Conservation (phyloP, 2,113 vertebrate species). For the Erythrolamprus reginae region DNA sequence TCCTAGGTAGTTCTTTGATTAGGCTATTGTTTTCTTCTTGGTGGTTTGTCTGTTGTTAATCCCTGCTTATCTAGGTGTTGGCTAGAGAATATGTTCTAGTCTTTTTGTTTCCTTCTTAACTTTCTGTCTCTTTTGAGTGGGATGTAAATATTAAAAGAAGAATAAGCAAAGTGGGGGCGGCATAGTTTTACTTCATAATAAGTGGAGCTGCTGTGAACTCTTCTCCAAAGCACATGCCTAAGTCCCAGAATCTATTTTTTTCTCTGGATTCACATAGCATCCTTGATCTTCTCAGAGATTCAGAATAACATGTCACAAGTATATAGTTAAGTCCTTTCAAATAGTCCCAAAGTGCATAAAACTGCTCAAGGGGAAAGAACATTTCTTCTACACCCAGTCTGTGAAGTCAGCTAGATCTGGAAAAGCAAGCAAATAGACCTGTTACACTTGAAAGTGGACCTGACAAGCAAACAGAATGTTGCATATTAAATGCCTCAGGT, state of each 20-base stretch:
- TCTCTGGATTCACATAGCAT: slow-evolving; percentile 49
- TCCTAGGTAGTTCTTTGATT: neutral
- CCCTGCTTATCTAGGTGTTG: neutral
- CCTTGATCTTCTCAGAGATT: slow-evolving; percentile 61
- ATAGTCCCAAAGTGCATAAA: slow-evolving; percentile 46
- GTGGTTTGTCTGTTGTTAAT: neutral
- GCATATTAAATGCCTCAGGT: neutral
- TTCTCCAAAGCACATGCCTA: slow-evolving; percentile 43
- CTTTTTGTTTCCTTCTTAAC: neutral
- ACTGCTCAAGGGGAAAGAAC: slow-evolving; percentile 49
- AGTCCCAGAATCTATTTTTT: slow-evolving; percentile 59
- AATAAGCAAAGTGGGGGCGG: slow-evolving; percentile 39
- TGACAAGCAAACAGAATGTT: neutral
- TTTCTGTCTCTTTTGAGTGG: neutral
- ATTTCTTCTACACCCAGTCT: slow-evolving; percentile 23
- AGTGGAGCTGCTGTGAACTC: slow-evolving; percentile 48
- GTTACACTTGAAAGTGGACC: neutral
- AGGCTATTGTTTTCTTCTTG: neutral
- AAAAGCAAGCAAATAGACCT: slow-evolving; percentile 36
- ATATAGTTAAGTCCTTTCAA: slow-evolving; percentile 47
- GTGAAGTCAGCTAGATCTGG: slow-evolving; percentile 32
- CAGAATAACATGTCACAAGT: slow-evolving; percentile 55
- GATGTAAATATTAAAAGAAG: neutral
- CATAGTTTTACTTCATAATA: slow-evolving; percentile 17
- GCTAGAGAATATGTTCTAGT: neutral